Base-by-base conservation (phyloP, 2,113 vertebrate genomes). In the Aptenodytes patagonicus region DNA sequence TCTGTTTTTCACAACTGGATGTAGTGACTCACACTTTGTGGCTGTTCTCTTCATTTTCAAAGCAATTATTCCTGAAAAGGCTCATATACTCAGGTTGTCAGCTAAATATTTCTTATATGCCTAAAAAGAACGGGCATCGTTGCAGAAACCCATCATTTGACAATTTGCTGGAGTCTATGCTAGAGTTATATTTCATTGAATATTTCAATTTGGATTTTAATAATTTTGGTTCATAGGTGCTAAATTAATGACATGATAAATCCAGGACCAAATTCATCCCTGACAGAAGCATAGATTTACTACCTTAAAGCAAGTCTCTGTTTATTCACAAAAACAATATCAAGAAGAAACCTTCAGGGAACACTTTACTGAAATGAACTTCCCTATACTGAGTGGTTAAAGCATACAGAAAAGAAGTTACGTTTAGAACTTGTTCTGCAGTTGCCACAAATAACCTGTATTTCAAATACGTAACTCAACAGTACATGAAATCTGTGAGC, bases 101-200 rank as follows among this genome's bases (percentile, higher is more conserved):
- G 83, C 31, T 80, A 96, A 95, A 79, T 93, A 87, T 81, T 95
- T 94, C 85, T 96, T 83, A 80, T 31, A 91, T 58, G 62, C 49
- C 75, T 77, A 54, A 91, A 72, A 84, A 90, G 80, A 60, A 3
- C 0, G 3, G 52, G 36, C 3, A 11, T 38, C 73, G 84, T 92
- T 83, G 51, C 34, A 92, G 89, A 76, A 95, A 92, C 4, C 8
- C 42, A 62, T 62, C 10, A 80, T 61, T 42, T 44, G 54, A 80
- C 51, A 58, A 47, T 81, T 77, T 89, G 18, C 51, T 89, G 22
- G 17, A 70, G 24, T 54, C 44, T 69, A 17, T n/a, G 44, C 34
- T 54, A 65, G 31, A 7, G 22, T 72, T 83, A 17, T 51, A 79
- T 83, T 89, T 96, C 57, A 84, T 17, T 60, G 19, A 85, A 42